Evolutionary conservation across 1,140 invertebrate species (phyloP), one percentile per base, ranked within the genome.

Genomic region (Eumaeus atala): DNA sequence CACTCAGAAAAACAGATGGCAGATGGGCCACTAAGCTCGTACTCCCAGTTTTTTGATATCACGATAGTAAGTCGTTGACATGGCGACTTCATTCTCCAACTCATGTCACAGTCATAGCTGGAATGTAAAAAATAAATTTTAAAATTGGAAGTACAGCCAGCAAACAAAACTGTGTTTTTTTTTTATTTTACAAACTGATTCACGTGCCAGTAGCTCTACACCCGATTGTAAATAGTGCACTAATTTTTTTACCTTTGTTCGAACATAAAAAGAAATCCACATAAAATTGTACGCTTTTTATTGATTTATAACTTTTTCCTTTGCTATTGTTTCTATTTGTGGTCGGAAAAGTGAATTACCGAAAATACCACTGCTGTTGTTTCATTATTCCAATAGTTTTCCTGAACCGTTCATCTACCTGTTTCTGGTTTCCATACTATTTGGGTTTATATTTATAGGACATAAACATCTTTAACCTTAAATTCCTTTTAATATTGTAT

Each of bases 211-310:
- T 44, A 2, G 17, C 40, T 16, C 17, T 16, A 16, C 40, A 44
- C 14, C 16, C 14, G 40, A 44, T 44, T 44, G 40, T 44, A 16
- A 44, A 44, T 44, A 44, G 12, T 44, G 40, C 17, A 44, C 40
- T 9, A 12, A 16, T 16, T 16, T 28, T 44, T 44, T 44, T 16
- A 16, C 40, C 40, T 44, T 44, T 44, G 40, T 44, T 44, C 14
- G 40, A 44, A 14, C 17, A 14, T 14, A 4, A 28, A 28, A 37
- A 44, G 16, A 44, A 44, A 44, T 16, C 17, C 16, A 14, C 3
- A 16, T 16, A 44, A 16, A 14, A 44, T 44, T 44, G 40, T 44
- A 17, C 40, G n/a, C n/a, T n/a, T n/a, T 44, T 44, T 44, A 12
- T 44, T 44, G 14, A 44, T 44, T 28, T 28, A 28, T 16, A 16